These are phyloP conservation scores for Dicyrtoma fusca DNA, from an alignment of 2,888 invertebrate species.

Conservation along the genomic window DNA sequence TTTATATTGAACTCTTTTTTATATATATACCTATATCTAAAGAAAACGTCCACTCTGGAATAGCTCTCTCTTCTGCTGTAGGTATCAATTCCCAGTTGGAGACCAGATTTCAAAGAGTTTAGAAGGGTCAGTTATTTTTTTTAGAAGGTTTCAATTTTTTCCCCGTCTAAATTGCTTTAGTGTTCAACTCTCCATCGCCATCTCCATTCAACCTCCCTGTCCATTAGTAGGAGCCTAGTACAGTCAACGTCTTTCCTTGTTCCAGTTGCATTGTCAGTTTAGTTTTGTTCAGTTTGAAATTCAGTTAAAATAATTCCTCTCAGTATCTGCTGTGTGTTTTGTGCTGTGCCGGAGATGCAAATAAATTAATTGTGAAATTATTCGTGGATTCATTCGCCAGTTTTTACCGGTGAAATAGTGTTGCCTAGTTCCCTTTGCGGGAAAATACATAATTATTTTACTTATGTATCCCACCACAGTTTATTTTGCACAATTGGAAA, in stretches of 20 bases:
- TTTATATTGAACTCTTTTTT: conserved; percentile 22
- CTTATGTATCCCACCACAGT: no score
- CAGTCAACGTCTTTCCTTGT: neutral
- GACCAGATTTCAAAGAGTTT: conserved; percentile 21
- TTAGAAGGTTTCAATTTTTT: conserved; percentile 28
- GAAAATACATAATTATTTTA: no score
- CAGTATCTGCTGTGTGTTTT: neutral
- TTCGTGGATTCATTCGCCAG: no score
- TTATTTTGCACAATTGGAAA: no score
- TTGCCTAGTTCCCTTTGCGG: no score
- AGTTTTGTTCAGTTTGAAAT: neutral
- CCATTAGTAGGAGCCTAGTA: no score
- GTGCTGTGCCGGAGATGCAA: no score
- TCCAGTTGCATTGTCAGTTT: neutral
- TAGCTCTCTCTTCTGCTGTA: conserved; percentile 9
- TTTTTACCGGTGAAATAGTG: no score
- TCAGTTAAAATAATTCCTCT: neutral
- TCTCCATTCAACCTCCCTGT: no score
- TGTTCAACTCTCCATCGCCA: no score
- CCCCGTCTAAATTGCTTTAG: neutral
- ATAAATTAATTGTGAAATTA: no score
- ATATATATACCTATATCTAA: no score
- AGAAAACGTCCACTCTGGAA: neutral
- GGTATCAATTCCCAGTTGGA: conserved; percentile 33
- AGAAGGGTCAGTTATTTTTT: conserved; percentile 37